phyloP scores from a whole-genome alignment of 2,113 vertebrate genomes.

The Chloebia gouldiae region DNA sequence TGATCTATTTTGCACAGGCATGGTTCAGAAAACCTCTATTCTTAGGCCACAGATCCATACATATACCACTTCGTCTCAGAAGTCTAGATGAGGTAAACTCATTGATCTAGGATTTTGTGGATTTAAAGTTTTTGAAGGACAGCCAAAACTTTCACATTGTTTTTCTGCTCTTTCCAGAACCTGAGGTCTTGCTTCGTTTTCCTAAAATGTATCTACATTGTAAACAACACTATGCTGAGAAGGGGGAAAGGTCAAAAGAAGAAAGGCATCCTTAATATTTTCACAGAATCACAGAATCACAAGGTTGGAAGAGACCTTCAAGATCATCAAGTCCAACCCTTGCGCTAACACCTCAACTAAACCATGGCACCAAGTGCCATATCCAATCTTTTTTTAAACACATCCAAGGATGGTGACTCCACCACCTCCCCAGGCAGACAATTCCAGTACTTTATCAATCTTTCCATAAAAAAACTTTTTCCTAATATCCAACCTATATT shows the following conservation, averaged over 20 bases:
- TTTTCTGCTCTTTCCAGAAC: slow-evolving; percentile 31
- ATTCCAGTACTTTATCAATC: background rate
- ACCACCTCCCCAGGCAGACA: background rate
- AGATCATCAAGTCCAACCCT: background rate
- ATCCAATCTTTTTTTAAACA: background rate
- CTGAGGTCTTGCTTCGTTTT: slow-evolving; percentile 21
- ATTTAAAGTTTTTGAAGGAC: slow-evolving; percentile 65
- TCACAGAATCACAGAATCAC: background rate
- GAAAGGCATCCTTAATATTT: background rate
- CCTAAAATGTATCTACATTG: slow-evolving; percentile 21
- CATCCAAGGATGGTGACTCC: background rate
- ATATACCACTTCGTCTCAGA: slow-evolving; percentile 6
- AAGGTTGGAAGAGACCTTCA: background rate
- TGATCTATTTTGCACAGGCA: slow-evolving; percentile 54
- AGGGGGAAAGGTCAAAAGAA: background rate
- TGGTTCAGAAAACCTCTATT: slow-evolving; percentile 26
- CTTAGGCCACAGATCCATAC: background rate
- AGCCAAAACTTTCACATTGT: slow-evolving; percentile 58
- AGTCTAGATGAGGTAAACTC: slow-evolving; percentile 16
- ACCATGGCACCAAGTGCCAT: too few relatives aligned
- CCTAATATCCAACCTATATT: background rate
- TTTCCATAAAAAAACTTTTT: background rate
- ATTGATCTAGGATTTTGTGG: slow-evolving; percentile 57
- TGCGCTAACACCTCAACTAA: background rate
- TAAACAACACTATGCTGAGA: slow-evolving; percentile 33